Evolutionary conservation across 1,140 invertebrate genomes (phyloP).

Genomic region (Penaeus indicus): DNA sequence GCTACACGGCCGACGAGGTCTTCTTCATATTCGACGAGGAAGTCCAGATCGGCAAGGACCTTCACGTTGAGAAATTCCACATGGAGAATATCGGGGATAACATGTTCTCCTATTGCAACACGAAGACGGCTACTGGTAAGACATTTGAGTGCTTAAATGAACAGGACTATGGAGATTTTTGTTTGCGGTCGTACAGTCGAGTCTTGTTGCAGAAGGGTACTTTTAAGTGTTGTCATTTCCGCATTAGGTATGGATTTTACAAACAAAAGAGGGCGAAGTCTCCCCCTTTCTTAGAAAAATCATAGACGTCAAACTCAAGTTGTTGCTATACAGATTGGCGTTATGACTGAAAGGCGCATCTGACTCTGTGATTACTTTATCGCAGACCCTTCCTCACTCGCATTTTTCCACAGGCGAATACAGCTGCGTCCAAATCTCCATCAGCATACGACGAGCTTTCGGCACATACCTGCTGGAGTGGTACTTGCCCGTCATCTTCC

Average conservation of each 20-base stretch:
- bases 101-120: conserved; percentile 42
- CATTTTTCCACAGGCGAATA: conserved; percentile 48
- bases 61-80: neutral
- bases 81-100: conserved; percentile 15
- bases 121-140: conserved; percentile 45
- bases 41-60: neutral
- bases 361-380: no score
- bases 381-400: no score
- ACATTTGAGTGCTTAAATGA: neutral
- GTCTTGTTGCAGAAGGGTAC: no score
- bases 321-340: no score
- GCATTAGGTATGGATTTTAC: no score
- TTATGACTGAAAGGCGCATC: no score
- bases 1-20: conserved; percentile 41
- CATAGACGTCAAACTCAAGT: no score
- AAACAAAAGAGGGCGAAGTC: no score
- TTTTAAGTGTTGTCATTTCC: no score
- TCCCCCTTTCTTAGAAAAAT: no score
- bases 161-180: neutral
- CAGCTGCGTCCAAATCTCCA: conserved; percentile 46
- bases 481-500: conserved; percentile 62
- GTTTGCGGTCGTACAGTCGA: no score
- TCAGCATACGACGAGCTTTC: conserved; percentile 47
- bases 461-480: conserved; percentile 59
- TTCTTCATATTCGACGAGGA: conserved; percentile 20